Evolutionary conservation across 2,113 vertebrate species (phyloP).

Genomic region (Odontesthes bonariensis): DNA sequence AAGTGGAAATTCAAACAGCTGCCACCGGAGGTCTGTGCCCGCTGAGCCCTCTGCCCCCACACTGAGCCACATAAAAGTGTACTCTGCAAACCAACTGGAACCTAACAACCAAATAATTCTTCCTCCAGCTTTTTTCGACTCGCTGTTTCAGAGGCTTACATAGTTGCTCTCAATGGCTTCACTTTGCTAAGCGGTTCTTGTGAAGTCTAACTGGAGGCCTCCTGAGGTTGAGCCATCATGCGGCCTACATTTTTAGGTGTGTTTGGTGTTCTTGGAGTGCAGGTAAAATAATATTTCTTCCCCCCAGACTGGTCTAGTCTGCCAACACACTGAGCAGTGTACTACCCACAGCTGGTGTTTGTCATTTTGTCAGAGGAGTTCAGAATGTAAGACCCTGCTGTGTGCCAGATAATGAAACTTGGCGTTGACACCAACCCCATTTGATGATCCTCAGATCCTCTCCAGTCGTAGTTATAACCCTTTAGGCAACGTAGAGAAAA

Average conservation of each 20-base stretch:
- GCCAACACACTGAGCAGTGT: conserved; percentile 16
- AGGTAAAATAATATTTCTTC: not conserved
- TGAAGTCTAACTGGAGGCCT: conserved; percentile 59
- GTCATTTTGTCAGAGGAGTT: conserved; percentile 51
- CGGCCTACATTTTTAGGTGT: conserved; percentile 26
- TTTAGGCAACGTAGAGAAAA: not conserved
- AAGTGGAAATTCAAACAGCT: conserved; percentile 64
- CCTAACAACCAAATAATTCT: conserved; percentile 24
- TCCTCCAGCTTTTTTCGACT: conserved; percentile 12
- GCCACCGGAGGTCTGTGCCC: conserved; percentile 31
- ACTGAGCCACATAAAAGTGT: conserved; percentile 36
- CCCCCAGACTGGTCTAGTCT: not conserved
- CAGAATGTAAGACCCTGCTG: conserved; percentile 63
- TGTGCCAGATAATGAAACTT: conserved; percentile 49
- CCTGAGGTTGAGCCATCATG: conserved; percentile 15
- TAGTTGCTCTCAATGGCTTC: conserved; percentile 38
- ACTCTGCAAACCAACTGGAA: conserved; percentile 32
- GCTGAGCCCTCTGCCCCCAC: conserved; percentile 36
- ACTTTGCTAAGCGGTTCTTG: conserved; percentile 17
- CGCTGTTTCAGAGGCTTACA: conserved; percentile 42
- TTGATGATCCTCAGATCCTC: not conserved
- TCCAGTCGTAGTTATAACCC: too few species aligned
- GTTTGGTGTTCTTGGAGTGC: conserved; percentile 22
- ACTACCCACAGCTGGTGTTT: conserved; percentile 35
- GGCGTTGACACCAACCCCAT: conserved; percentile 29